Evolutionary conservation across 2,113 vertebrate genomes (phyloP).

Genomic region (Saccopteryx bilineata): DNA sequence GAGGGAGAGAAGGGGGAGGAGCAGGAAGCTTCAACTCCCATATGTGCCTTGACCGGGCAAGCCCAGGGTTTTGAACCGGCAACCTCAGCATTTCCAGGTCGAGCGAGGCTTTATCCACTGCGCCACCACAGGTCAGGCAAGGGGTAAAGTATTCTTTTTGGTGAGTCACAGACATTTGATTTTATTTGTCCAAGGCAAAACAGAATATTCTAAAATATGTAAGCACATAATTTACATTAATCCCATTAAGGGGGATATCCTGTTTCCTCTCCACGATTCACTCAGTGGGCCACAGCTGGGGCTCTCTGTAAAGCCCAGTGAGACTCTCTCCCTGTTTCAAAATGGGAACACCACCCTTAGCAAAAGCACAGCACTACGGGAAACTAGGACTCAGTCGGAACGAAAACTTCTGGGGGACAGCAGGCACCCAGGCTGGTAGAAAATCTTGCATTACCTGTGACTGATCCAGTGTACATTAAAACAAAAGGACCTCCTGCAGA

Average conservation of each 20-base stretch:
- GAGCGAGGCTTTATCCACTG: too few relatives aligned
- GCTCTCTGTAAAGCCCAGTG: background rate
- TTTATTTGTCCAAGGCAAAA: constrained; percentile 11
- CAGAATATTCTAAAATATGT: background rate
- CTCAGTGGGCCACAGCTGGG: background rate
- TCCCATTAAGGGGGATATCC: background rate
- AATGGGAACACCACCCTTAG: background rate
- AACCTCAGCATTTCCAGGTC: too few relatives aligned
- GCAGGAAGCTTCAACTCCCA: too few relatives aligned
- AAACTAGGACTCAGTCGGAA: background rate
- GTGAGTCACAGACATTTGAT: background rate
- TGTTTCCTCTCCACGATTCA: background rate
- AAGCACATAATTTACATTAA: background rate
- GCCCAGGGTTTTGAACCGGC: too few relatives aligned
- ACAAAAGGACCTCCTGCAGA: background rate
- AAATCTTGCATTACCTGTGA: background rate
- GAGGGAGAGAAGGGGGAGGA: too few relatives aligned
- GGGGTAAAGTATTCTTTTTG: constrained; percentile 24
- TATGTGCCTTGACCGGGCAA: too few relatives aligned
- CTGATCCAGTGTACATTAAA: background rate
- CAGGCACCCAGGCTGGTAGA: background rate
- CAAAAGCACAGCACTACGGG: background rate
- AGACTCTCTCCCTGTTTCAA: background rate
- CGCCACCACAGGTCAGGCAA: too few relatives aligned
- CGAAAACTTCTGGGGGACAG: background rate